Base-by-base conservation (phyloP, 2,797 vertebrate species). In the Urocyon cinereoargenteus region DNA sequence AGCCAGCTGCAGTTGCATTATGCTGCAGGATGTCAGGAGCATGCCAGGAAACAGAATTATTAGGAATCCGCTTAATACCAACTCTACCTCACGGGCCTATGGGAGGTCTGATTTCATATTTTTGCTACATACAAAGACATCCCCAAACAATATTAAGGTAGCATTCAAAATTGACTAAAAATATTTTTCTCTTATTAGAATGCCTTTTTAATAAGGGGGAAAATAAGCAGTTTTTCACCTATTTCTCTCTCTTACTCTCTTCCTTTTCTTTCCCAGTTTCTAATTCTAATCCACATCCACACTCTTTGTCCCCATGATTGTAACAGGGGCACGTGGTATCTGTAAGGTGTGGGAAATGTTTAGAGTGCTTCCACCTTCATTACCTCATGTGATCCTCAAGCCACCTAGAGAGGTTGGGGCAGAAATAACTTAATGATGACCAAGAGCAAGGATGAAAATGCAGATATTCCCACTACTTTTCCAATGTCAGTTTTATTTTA, bases 31-130 rank as follows among this genome's bases (percentile, higher is more conserved):
- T 55, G 34, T 57, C 77, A 85, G 96, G 53, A 55, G 64, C 40
- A 51, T 79, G 28, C 53, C 72, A 66, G 45, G 68, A 79, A 4
- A 83, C 77, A 96, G 92, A 97, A 66, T 51, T 64, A 40, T 51
- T 66, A 92, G 66, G 31, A 92, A 97, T 90, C 73, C 49, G 12
- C 55, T 40, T 57, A 72, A 40, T 40, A 61, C 0, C 0, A 68
- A 51, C n/a, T 79, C 40, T 84, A 75, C 94, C 49, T 59, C 22
- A 55, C 11, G 64, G 24, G 36, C 22, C 40, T 59, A 77, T 28
- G n/a, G 31, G 28, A 78, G 36, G 68, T 75, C 45, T 72, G 15
- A 86, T 66, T 66, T 91, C 28, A 49, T 31, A 70, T 9, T 31
- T 90, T 96, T 64, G 79, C 24, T 15, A 22, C 3, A 45, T 19